Evolutionary conservation across 2,888 invertebrate species (phyloP), one percentile per base, ranked within the genome.

Genomic region (Agrotis exclamationis): DNA sequence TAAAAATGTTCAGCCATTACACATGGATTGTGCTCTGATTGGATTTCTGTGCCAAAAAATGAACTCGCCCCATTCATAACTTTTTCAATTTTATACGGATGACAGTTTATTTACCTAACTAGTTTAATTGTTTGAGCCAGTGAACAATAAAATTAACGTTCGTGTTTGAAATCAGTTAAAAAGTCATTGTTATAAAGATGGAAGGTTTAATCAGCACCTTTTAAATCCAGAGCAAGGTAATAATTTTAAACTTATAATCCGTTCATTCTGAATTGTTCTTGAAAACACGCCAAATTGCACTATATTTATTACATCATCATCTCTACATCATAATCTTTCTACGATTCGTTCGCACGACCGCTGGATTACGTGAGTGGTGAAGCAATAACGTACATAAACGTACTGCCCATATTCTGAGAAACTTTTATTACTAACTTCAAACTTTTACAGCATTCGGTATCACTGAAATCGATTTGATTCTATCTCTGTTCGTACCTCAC

Each of bases 1-100:
- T 86, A 84, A 86, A 88, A 87, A 86, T 82, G 84, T 83, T 80
- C 85, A 83, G 63, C 76, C 84, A 85, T 86, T 86, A 86, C 83
- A 84, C 85, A 81, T 80, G 72, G 78, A 83, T 79, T 80, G 74
- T 78, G 74, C 78, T 74, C 67, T 76, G 71, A 82, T 85, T 79
- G 65, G 56, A 70, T 74, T 70, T 72, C 51, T 62, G 60, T 71
- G 63, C 47, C 48, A 63, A 74, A 79, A n/a, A 80, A 67, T 71
- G 59, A 53, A 60, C 59, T 59, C 22, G 45, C 2, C 6, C 51
- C 68, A 51, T 73, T 67, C n/a, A 74, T 70, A 74, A 74, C 50
- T 44, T 74, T 75, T 69, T 44, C 22, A 74, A 54, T 76, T n/a
- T 58, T 68, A 7, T 48, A 48, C 39, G 16, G 24, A 53, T 33